Evolutionary conservation across 1,140 invertebrate species (phyloP), one percentile per base, ranked within the genome.

Genomic region (Orchestia grillus): DNA sequence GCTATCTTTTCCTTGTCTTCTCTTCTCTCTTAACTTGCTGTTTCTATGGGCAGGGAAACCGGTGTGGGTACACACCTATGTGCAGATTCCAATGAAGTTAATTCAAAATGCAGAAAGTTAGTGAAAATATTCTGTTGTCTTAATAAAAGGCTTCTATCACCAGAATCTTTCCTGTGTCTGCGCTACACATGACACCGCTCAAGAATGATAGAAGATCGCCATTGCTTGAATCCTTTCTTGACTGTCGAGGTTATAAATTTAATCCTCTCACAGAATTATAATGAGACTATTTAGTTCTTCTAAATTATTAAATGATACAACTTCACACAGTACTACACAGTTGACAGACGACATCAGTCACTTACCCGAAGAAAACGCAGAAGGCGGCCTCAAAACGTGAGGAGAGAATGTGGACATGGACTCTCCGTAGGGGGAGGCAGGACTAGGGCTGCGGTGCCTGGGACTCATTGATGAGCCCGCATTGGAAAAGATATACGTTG

Each of bases 321-420:
- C 11, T n/a, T n/a, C 62, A 77, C 11, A 15, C 3, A 90, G 15
- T 28, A 41, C 8, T 4, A 42, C 28, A 42, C 88, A 41, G 6
- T 90, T 4, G 11, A 87, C 19, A 19, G 19, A 53, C 19, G 47
- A 53, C n/a, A 90, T 42, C 43, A 42, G 42, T 90, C 43, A 43
- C 44, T 94, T 45, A 47, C 92, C 92, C 40, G 92, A 94, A 36
- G 92, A 94, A 45, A 94, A 94, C 8, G 92, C 92, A 36, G 92
- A 94, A 0, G 92, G 92, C 44, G 92, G 92, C 41, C 92, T 44
- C 19, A 94, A 44, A 44, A 94, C 92, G 92, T 47, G 43, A 45
- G 92, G 92, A 40, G 92, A 94, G 92, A 94, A 94, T 44, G 92
- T 94, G 92, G 92, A 94, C 92, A 94, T 94, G 36, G 92, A 94